Evolutionary conservation across 2,888 invertebrate species (phyloP).

Genomic region (Ashinkailepas kermadecensis): DNA sequence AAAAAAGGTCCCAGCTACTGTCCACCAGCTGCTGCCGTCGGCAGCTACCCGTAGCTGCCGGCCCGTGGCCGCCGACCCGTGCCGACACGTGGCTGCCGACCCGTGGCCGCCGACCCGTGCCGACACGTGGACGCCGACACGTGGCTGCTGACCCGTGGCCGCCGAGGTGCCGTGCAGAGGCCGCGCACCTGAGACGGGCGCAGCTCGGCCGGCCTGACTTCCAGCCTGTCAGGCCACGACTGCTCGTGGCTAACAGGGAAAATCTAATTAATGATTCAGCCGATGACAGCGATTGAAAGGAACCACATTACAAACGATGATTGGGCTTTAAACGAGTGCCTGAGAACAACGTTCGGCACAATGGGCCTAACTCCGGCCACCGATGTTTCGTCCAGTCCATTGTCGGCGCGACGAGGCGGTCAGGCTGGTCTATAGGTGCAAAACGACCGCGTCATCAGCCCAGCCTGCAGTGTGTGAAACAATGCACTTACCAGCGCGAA

Average conservation of each 20-base stretch:
- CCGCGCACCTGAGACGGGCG: too few relatives aligned
- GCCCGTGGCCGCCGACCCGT: too few relatives aligned
- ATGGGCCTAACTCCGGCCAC: background rate
- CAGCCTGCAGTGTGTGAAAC: background rate
- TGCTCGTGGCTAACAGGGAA: background rate
- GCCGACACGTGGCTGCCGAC: too few relatives aligned
- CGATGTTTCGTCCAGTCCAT: background rate
- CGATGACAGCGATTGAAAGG: conserved; percentile 21
- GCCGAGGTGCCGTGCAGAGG: too few relatives aligned
- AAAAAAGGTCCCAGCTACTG: too few relatives aligned
- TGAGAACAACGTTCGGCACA: conserved; percentile 8
- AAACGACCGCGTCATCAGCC: background rate
- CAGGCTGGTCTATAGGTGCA: background rate
- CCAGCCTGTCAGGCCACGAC: too few relatives aligned
- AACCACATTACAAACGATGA: conserved; percentile 14
- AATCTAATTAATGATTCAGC: conserved; percentile 13
- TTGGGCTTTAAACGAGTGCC: conserved; percentile 16
- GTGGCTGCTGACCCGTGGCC: too few relatives aligned
- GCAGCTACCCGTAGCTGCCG: too few relatives aligned
- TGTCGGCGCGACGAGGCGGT: background rate
- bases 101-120: too few relatives aligned
- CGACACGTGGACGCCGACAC: too few relatives aligned
- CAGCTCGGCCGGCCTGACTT: too few relatives aligned
- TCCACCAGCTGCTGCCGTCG: too few relatives aligned
- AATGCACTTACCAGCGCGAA: background rate